Conservation (phyloP, 2,113 vertebrate species). For the Sylvietta virens region DNA sequence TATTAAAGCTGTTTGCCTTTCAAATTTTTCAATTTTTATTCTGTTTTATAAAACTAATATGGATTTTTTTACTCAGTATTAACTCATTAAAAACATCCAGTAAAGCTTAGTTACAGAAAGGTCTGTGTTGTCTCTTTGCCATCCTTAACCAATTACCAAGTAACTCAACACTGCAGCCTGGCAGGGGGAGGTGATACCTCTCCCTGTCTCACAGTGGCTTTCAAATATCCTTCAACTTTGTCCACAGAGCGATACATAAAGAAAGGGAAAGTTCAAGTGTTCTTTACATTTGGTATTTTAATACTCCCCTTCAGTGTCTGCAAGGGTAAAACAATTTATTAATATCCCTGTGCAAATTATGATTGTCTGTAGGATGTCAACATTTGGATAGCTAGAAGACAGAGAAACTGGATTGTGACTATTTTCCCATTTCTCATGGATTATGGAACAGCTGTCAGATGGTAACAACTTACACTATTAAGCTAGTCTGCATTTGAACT, state of each 20-base stretch:
- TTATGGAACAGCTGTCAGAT: conserved; percentile 38
- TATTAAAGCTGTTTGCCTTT: not conserved
- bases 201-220: not conserved
- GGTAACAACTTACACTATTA: conserved; percentile 29
- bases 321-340: not conserved
- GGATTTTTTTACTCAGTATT: not conserved
- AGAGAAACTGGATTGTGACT: not conserved
- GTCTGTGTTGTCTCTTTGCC: not conserved
- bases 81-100: not conserved
- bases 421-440: conserved; percentile 3
- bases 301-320: not conserved
- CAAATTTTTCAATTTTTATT: not conserved
- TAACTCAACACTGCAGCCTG: not conserved
- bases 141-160: not conserved
- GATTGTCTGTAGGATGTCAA: not conserved
- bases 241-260: not conserved
- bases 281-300: not conserved
- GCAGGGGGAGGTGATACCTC: not conserved
- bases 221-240: not conserved
- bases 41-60: not conserved
- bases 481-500: conserved; percentile 42
- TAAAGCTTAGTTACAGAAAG: not conserved
- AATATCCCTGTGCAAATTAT: not conserved
- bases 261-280: not conserved
- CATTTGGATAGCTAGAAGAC: not conserved